A percentile compares a stretch with the other conserved stretches of the same genome.
Conservation (phyloP, 2,888 invertebrate genomes). For the Lymantria monacha region DNA sequence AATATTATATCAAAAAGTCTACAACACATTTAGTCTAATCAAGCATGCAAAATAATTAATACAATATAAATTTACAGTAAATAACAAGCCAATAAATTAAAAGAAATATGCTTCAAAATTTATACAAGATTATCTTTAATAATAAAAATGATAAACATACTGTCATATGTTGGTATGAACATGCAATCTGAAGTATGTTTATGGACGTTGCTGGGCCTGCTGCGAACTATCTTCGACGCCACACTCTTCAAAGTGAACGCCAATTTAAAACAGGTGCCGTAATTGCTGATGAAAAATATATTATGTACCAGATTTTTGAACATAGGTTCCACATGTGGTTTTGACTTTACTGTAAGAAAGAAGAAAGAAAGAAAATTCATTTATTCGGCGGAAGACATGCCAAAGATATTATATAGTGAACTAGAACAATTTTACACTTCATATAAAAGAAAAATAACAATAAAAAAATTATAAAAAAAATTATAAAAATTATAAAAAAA, state of each 20-base stretch:
- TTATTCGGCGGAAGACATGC: too few species aligned
- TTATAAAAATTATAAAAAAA: too few species aligned
- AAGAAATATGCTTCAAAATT: constrained; percentile 4
- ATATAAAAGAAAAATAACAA: too few species aligned
- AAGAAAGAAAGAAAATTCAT: too few species aligned
- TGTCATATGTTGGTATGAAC: constrained; percentile 72
- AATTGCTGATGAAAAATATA: constrained; percentile 24
- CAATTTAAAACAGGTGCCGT: constrained; percentile 74
- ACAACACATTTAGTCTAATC: constrained; percentile 5
- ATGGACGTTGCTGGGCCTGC: constrained; percentile 76
- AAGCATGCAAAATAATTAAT: background rate
- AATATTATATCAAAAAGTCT: constrained; percentile 5
- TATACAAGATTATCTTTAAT: constrained; percentile 1
- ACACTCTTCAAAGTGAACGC: constrained; percentile 79
- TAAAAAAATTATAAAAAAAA: too few species aligned
- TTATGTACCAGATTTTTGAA: constrained; percentile 3
- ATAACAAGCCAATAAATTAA: constrained; percentile 14
- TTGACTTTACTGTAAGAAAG: too few species aligned
- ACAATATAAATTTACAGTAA: constrained; percentile 10
- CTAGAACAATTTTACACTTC: too few species aligned
- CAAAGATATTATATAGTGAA: too few species aligned
- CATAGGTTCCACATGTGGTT: too few species aligned
- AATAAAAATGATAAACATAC: constrained; percentile 59
- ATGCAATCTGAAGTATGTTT: constrained; percentile 77
- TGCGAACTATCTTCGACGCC: constrained; percentile 77